A percentile compares a stretch with the other conserved stretches of the same genome.
Conservation (phyloP, 2,888 invertebrate species). For the Tethea ocularis region DNA sequence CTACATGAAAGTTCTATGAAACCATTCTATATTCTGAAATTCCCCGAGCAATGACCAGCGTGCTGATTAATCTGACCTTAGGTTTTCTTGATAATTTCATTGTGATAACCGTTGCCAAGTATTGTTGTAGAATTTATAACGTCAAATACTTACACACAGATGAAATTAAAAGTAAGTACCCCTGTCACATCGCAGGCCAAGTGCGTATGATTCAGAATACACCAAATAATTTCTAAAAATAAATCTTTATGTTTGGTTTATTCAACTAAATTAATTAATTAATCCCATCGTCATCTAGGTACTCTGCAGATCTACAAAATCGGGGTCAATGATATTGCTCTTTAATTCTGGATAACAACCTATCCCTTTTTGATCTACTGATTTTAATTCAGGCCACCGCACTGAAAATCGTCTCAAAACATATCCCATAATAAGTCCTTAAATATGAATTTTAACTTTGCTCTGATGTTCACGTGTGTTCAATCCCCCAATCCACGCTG, state of each 20-base stretch:
- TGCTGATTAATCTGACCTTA: neutral
- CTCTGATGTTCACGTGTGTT: too few relatives aligned
- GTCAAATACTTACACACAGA: neutral
- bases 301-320: too few relatives aligned
- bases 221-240: neutral
- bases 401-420: too few relatives aligned
- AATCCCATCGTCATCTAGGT: too few relatives aligned
- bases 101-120: neutral
- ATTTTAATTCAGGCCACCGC: too few relatives aligned
- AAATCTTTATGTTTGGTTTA: neutral
- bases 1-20: slow-evolving; percentile 1
- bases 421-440: too few relatives aligned
- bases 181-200: neutral
- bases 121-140: neutral
- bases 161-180: neutral
- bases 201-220: neutral
- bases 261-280: too few relatives aligned
- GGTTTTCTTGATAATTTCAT: neutral
- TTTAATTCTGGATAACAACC: too few relatives aligned
- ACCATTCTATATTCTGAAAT: neutral
- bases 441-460: too few relatives aligned
- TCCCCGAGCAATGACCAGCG: neutral
- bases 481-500: too few relatives aligned
- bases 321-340: too few relatives aligned
- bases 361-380: too few relatives aligned